These are phyloP conservation scores for Hozukius guyotensis DNA, from an alignment of 2,797 vertebrate species.

Conservation along the genomic window DNA sequence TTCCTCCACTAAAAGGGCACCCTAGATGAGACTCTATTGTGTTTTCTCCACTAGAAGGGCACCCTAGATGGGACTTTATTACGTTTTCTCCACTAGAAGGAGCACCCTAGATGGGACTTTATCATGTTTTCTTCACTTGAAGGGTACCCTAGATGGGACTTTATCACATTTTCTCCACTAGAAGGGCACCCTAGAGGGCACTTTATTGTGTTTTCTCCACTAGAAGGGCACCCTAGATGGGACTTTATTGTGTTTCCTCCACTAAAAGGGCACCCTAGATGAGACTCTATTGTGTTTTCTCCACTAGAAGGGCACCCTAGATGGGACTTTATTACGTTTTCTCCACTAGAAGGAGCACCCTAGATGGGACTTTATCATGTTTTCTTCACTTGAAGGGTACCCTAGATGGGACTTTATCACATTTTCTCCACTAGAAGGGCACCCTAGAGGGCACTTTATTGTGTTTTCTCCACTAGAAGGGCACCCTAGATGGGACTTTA, in stretches of 20 bases:
- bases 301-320: neutral
- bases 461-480: too few species aligned
- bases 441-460: neutral
- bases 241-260: too few species aligned
- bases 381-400: neutral
- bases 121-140: too few species aligned
- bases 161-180: neutral
- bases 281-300: neutral
- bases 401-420: neutral
- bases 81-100: too few species aligned
- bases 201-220: too few species aligned
- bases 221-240: fast-evolving
- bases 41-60: too few species aligned
- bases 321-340: neutral
- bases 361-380: neutral
- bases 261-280: too few species aligned
- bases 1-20: too few species aligned
- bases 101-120: fast-evolving
- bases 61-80: fast-evolving
- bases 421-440: neutral
- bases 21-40: too few species aligned
- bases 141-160: fast-evolving
- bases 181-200: fast-evolving
- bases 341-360: neutral
- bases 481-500: fast-evolving